Evolutionary conservation across 2,113 vertebrate species (phyloP).

Genomic region (Rhinoderma darwinii): DNA sequence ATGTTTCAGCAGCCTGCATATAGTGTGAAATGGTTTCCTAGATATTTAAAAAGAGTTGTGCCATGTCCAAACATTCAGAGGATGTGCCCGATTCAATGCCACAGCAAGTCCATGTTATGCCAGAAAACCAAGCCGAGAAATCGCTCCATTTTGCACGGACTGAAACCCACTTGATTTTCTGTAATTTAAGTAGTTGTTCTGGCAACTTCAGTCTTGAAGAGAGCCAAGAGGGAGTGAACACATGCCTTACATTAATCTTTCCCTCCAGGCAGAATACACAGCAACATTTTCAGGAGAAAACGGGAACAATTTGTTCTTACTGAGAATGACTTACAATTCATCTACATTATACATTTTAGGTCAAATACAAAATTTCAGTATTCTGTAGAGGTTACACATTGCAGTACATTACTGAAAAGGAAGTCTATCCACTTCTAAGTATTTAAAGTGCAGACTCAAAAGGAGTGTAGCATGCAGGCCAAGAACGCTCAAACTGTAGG

Average conservation of each 20-base stretch:
- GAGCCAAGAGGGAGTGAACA: slow-evolving; percentile 46
- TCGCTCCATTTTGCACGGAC: background rate
- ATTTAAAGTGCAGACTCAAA: too few species aligned
- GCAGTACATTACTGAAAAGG: background rate
- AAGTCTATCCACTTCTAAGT: too few species aligned
- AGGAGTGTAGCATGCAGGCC: too few species aligned
- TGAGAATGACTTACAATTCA: slow-evolving; percentile 7
- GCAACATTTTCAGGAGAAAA: slow-evolving; percentile 43
- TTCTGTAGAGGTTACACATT: slow-evolving; percentile 9
- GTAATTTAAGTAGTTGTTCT: slow-evolving; percentile 45
- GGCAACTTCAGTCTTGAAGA: slow-evolving; percentile 22
- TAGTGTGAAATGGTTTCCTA: background rate
- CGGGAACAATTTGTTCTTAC: slow-evolving; percentile 45
- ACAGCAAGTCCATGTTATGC: background rate
- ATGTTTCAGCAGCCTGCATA: background rate
- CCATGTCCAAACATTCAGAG: background rate
- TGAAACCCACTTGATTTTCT: slow-evolving; percentile 35
- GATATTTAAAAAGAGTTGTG: background rate
- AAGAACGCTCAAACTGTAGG: too few species aligned
- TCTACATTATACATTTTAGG: slow-evolving; percentile 1
- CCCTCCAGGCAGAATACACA: slow-evolving; percentile 33
- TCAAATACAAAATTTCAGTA: background rate
- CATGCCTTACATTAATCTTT: slow-evolving; percentile 48
- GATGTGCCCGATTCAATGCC: background rate
- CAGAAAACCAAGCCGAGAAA: background rate